Evolutionary conservation across 2,113 vertebrate species (phyloP), one percentile per base, ranked within the genome.

Genomic region (Puntigrus tetrazona): DNA sequence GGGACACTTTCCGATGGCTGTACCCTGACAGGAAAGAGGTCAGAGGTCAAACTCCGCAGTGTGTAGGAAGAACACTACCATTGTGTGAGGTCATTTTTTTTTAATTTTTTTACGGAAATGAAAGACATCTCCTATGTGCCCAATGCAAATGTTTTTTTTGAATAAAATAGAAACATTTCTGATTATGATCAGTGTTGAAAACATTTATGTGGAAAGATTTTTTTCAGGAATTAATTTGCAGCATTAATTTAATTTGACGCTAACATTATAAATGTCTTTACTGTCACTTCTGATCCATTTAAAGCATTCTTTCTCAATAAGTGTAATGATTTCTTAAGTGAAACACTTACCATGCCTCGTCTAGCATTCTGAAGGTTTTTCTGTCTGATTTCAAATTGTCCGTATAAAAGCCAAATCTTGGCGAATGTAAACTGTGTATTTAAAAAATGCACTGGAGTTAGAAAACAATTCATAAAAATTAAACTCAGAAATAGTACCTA

Each of bases 301-400:
- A 8, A 69, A 10, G 65, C 63, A 2, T 20, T 18, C 31, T 20
- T 20, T 1, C 8, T 67, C 0, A 67, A 34, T 65, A 18, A 31
- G 18, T 31, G 6, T 18, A 34, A 31, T 29, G 0, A 61, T 27
- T 61, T 14, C 1, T 27, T 29, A 41, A 27, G 11, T 25, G 20
- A 18, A 65, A 45, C 31, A 29, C 97, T 96, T 89, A 99, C 98
- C 96, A 99, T 92, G 88, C 95, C 92, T 91, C 94, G 95, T 82
- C 98, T 94, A 77, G 98, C 97, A 81, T 94, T 93, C 29, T 94
- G 95, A 47, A 99, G 95, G 89, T 96, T 98, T 89, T 99, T 99
- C 93, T 99, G 98, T 31, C 98, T 93, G 84, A 99, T 97, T 94
- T 99, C 98, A 93, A 99, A 99, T 57, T 97, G 96, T 20, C 93